Conservation (phyloP, 2,113 vertebrate genomes). For the Sander lucioperca region DNA sequence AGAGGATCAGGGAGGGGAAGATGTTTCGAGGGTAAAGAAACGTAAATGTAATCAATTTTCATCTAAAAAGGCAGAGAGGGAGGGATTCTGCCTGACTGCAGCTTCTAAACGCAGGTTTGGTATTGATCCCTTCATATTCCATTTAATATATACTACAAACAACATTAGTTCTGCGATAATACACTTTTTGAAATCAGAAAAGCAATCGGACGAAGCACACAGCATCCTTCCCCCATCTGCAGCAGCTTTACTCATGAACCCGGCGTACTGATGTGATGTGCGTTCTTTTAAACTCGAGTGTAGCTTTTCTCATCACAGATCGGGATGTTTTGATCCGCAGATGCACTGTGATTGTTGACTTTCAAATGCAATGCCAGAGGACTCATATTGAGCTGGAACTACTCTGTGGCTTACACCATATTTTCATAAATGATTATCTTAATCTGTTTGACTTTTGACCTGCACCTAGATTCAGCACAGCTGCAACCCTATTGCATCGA, state of each 20-base stretch:
- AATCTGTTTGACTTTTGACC: slow-evolving; percentile 55
- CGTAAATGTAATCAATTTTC: not conserved
- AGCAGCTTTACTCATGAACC: slow-evolving; percentile 47
- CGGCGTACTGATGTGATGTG: slow-evolving; percentile 3
- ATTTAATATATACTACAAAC: not conserved
- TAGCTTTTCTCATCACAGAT: slow-evolving; percentile 9
- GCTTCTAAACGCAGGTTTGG: not conserved
- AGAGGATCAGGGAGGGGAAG: not conserved
- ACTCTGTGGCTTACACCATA: slow-evolving; percentile 51
- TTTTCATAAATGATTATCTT: slow-evolving; percentile 59
- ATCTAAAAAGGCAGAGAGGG: not conserved
- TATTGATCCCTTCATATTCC: not conserved
- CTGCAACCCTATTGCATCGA: not conserved
- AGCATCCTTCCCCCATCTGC: not conserved
- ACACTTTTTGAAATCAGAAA: slow-evolving; percentile 6
- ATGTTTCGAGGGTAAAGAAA: not conserved
- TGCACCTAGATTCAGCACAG: slow-evolving; percentile 36
- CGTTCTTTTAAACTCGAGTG: slow-evolving; percentile 5
- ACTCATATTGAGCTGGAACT: slow-evolving; percentile 11
- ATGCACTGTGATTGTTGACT: slow-evolving; percentile 22
- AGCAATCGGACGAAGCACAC: not conserved
- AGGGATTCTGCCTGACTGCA: not conserved
- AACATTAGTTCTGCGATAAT: not conserved
- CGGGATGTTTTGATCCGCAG: slow-evolving; percentile 33
- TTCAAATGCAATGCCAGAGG: not conserved